Evolutionary conservation across 2,888 invertebrate genomes (phyloP), one percentile per base, ranked within the genome.

Genomic region (Tuta absoluta): DNA sequence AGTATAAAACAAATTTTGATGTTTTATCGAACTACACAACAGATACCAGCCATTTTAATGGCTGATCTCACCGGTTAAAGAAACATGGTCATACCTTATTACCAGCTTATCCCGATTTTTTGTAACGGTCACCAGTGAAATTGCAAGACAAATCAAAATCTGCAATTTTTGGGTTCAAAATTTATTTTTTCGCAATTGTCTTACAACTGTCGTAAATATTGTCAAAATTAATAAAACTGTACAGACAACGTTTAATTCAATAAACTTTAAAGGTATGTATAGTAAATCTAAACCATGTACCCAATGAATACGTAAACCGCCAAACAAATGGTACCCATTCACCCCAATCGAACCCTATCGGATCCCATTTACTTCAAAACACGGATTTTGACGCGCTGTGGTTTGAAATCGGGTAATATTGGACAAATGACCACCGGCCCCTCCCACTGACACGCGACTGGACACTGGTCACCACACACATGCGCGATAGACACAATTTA

Each of bases 381-480:
- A 66, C 73, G 74, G 68, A 69, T 66, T 70, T 68, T 65, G 71
- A 70, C 74, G 72, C 72, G 76, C 76, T 70, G 68, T 77, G 77
- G 76, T 57, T 62, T 2, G 23, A 45, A 49, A 24, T 19, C 23
- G 12, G 45, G 53, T 60, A 62, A 57, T 75, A 68, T 71, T 69
- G 74, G 68, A 73, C 73, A 75, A 73, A 73, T 69, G 69, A 64
- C 70, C 69, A 69, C 66, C 67, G 70, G 86, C 88, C 85, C 80
- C 91, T 81, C 90, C 88, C 90, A 85, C 87, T 70, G 76, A 61
- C 68, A 72, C 77, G 80, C 74, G 72, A 89, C 74, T 87, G 91
- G 91, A 88, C 91, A 89, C 71, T 89, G 90, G 91, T 91, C 89
- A 91, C 72, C 58, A 66, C 69, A 84, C 85, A 86, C 89, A 89